A percentile compares a stretch with the other conserved stretches of the same genome.
Conservation (phyloP, 2,113 vertebrate genomes). For the Spheniscus mendiculus region DNA sequence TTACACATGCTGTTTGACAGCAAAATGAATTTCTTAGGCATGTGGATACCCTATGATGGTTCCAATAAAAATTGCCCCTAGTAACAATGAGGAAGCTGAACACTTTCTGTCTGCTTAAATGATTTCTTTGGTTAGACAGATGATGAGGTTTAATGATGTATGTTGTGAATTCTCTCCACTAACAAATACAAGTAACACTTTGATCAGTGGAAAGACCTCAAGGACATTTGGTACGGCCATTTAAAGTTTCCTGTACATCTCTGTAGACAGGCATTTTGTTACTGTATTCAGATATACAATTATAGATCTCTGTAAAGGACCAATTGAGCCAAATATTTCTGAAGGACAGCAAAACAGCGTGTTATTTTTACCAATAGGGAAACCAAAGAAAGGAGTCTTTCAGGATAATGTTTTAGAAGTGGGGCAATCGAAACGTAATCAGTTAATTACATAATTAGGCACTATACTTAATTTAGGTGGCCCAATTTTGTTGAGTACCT, state of each 20-base stretch:
- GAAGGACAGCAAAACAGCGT: not conserved
- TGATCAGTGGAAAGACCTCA: conserved; percentile 74
- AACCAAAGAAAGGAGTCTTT: not conserved
- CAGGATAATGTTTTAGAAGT: not conserved
- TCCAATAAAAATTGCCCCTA: conserved; percentile 76
- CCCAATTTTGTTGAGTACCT: not conserved
- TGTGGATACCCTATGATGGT: conserved; percentile 68
- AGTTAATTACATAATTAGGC: not conserved
- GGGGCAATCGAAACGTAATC: not conserved
- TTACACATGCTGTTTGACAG: conserved; percentile 71
- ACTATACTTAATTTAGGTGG: not conserved
- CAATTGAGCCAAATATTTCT: not conserved
- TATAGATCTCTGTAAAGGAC: not conserved
- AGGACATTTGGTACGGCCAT: conserved; percentile 74
- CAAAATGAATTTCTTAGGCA: conserved; percentile 72
- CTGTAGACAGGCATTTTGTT: not conserved
- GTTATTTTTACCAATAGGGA: not conserved
- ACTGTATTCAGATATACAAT: not conserved
- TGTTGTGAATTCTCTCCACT: conserved; percentile 66
- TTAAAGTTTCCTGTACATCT: not conserved
- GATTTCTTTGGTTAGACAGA: conserved; percentile 66
- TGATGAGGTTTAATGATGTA: conserved; percentile 79
- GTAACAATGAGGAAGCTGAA: conserved; percentile 63
- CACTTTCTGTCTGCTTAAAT: conserved; percentile 73
- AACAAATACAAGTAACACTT: conserved; percentile 60